Evolutionary conservation across 2,113 vertebrate genomes (phyloP).

Genomic region (Calypte anna): DNA sequence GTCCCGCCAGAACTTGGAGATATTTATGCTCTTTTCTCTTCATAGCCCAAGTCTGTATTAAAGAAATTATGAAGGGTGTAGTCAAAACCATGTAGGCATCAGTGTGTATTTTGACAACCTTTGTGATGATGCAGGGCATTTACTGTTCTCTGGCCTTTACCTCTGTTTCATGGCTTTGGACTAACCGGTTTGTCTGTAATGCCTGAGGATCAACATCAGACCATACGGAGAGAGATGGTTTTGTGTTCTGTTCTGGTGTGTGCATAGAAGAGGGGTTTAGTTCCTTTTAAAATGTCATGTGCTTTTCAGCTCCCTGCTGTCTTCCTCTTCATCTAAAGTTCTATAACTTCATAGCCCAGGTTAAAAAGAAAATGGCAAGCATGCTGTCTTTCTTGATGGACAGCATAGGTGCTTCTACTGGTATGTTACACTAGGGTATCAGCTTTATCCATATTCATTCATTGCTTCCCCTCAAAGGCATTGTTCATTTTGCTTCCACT

Average conservation of each 20-base stretch:
- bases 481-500: accelerated
- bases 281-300: background rate
- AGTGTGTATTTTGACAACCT: accelerated
- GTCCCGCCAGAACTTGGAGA: accelerated
- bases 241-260: background rate
- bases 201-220: background rate
- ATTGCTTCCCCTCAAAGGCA: background rate
- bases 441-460: background rate
- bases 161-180: background rate
- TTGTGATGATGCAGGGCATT: too few relatives aligned
- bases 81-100: accelerated
- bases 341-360: accelerated
- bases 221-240: accelerated
- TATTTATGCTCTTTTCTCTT: accelerated
- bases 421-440: background rate
- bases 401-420: background rate
- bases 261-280: background rate
- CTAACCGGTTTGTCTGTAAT: accelerated
- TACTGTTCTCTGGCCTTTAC: background rate
- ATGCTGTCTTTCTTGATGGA: background rate
- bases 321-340: background rate
- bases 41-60: accelerated
- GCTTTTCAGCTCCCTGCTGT: accelerated
- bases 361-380: background rate
- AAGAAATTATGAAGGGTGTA: too few relatives aligned